Base-by-base conservation (phyloP, 1,140 invertebrate genomes). In the Paraescarpia echinospica region DNA sequence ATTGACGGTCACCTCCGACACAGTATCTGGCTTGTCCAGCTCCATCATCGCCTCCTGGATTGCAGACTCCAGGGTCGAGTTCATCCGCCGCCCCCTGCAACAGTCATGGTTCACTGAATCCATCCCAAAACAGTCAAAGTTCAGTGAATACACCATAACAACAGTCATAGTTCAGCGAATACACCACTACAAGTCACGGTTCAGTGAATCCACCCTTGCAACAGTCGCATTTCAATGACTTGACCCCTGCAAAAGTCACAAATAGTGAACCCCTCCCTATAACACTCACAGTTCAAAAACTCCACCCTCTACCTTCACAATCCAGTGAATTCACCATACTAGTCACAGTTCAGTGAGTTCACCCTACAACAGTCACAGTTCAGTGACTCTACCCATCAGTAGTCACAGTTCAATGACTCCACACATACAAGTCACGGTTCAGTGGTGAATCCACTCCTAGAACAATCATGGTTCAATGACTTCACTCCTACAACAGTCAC, bases 31-130 rank as follows among this genome's bases (percentile, higher is more conserved):
- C 22, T 77, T 77, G 59, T 98, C 97, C 94, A 98, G 96, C 95
- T 98, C 98, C 92, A 97, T 97, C 98, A 98, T 98, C 91, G 98
- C 98, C 96, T 98, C 98, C 96, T 98, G 98, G 95, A 98, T 98
- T 90, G 98, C 98, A 95, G 98, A 98, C 96, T 98, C 98, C 94
- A 98, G 96, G 95, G 98, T 97, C 94, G 97, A 97, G 96, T 98
- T 98, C 97, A 98, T 96, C 97, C 98, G 98, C 97, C 98, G 97
- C 97, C 98, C 98, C 97, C 98, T 98, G 96, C 91, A 59, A 91
- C 48, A 35, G 41, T 41, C 12, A 41, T 41, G 41, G 4, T 41
- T 41, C n/a, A n/a, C n/a, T n/a, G n/a, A n/a, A n/a, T n/a, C n/a
- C n/a, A n/a, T n/a, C n/a, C n/a, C n/a, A n/a, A n/a, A n/a, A n/a